These are phyloP conservation scores for Takifugu ocellatus DNA, from an alignment of 2,797 vertebrate species.

Conservation along the genomic window DNA sequence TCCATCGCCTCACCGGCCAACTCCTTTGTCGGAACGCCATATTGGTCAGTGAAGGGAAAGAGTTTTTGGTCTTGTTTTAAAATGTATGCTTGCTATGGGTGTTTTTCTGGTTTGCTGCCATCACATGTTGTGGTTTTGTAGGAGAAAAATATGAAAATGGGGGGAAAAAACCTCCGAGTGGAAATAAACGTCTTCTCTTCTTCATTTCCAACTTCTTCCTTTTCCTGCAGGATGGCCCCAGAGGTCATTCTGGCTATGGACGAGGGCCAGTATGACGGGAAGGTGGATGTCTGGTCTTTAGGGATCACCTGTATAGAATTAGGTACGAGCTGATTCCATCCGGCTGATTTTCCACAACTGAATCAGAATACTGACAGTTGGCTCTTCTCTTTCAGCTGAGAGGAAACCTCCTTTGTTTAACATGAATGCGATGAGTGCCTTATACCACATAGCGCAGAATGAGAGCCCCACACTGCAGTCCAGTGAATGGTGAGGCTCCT, in stretches of 20 bases:
- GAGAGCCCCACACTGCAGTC: conserved; percentile 97
- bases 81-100: too few species aligned
- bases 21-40: conserved; percentile 99
- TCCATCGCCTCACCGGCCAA: conserved; percentile 98
- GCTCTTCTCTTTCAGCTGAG: conserved; percentile 81
- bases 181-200: too few species aligned
- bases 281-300: conserved; percentile 98
- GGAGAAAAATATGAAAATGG: too few species aligned
- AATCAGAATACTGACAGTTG: conserved; percentile 3
- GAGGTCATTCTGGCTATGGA: conserved; percentile 99
- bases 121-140: too few species aligned
- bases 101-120: too few species aligned
- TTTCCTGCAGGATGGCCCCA: conserved; percentile 89
- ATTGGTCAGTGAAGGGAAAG: conserved; percentile 82
- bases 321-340: conserved; percentile 73
- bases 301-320: conserved; percentile 99
- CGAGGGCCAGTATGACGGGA: conserved; percentile 98
- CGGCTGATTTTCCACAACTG: conserved; percentile 1
- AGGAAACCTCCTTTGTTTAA: conserved; percentile 99
- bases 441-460: conserved; percentile 99
- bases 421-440: conserved; percentile 99
- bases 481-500: conserved; percentile 92
- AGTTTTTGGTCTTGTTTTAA: background rate
- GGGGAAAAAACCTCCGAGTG: too few species aligned
- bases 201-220: conserved; percentile 2